Evolutionary conservation across 2,888 invertebrate genomes (phyloP), one percentile per base, ranked within the genome.

Genomic region (Arrhopalites spinosus): DNA sequence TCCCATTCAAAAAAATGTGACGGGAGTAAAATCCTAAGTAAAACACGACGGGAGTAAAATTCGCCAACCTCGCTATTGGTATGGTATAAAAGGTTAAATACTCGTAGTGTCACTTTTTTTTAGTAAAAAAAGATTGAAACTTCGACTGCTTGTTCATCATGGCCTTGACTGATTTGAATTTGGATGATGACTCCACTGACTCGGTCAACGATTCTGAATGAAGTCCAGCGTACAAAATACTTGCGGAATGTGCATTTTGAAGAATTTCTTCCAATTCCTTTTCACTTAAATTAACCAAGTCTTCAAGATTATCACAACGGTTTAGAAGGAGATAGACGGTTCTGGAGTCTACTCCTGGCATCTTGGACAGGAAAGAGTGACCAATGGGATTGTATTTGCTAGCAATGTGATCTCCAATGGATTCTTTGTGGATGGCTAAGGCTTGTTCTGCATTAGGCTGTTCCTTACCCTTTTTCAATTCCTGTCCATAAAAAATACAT

Each of bases 331-430:
- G 84, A 73, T 90, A 88, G 5, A 95, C 89, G 86, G 97, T 98
- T 86, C 94, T 95, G 0, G 93, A 91, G 79, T 91, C 92, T 5
- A 97, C 89, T 11, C 97, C 97, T 0, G 97, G 96, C 83, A 97
- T 87, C 85, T 93, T 94, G 29, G 91, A 87, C n/a, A 95, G 86
- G 84, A 95, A 91, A 85, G 94, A 93, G 85, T 93, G 91, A 29
- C 93, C 89, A 77, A 88, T 86, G 61, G 90, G 87, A 85, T 91
- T 95, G 86, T 89, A 95, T 81, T 90, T 90, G 81, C 91, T 91
- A 23, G 83, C 81, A 70, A 85, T 83, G 13, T 85, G 67, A 61
- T 74, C 70, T 25, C 81, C 83, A 17, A 86, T 83, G 76, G 88
- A 87, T 78, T 88, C 90, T 78, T 91, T 92, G 2, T 89, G 78